phyloP scores from a whole-genome alignment of 1,140 invertebrate species.

The Patella vulgata region DNA sequence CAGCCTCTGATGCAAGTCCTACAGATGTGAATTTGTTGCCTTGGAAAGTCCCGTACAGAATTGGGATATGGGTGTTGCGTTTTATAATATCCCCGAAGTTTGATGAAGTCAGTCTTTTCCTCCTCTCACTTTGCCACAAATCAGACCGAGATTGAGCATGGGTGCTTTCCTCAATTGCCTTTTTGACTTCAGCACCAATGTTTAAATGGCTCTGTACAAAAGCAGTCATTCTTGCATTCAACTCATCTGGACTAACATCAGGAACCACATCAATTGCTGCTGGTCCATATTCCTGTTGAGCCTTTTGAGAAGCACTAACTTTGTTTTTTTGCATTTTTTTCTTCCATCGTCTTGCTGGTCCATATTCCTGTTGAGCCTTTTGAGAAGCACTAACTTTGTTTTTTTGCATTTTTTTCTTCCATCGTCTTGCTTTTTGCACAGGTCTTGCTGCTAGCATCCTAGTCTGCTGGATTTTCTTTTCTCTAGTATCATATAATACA shows the following conservation, averaged over 20 bases:
- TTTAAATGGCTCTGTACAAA: neutral
- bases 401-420: neutral
- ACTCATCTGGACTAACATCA: neutral
- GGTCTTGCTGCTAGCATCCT: neutral
- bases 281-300: constrained; percentile 2
- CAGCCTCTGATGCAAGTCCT: no score
- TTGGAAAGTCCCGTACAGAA: no score
- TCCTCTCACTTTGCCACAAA: neutral
- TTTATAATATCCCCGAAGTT: no score
- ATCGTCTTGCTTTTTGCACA: neutral
- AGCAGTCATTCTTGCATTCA: neutral
- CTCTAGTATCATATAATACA: neutral
- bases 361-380: constrained; percentile 9
- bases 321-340: neutral
- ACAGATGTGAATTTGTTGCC: no score
- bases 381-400: neutral
- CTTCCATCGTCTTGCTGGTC: neutral
- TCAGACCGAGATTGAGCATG: constrained; percentile 14
- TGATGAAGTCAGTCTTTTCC: no score
- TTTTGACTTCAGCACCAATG: neutral
- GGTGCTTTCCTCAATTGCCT: no score
- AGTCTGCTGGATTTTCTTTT: no score
- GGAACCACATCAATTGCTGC: neutral
- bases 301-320: neutral
- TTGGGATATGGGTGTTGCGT: no score